These are phyloP conservation scores for Discoglossus pictus DNA, from an alignment of 2,797 vertebrate species.

Conservation along the genomic window DNA sequence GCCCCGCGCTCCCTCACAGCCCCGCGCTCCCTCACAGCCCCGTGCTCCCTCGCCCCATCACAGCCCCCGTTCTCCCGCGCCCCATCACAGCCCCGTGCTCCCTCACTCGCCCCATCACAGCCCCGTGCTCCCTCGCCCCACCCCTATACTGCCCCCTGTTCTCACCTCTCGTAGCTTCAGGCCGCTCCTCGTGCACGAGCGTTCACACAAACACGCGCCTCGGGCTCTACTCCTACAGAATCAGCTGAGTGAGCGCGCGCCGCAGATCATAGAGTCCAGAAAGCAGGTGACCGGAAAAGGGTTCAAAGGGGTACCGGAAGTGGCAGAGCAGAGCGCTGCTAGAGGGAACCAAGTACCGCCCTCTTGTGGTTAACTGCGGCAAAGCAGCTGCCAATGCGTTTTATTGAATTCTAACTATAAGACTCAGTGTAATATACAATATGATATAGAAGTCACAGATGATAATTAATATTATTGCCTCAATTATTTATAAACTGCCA, in stretches of 20 bases:
- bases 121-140: neutral
- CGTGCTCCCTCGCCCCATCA: neutral
- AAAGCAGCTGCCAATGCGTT: neutral
- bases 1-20: too few species aligned
- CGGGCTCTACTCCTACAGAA: neutral
- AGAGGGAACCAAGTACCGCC: neutral
- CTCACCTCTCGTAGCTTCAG: neutral
- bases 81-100: neutral
- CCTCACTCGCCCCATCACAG: too few species aligned
- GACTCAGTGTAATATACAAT: too few species aligned
- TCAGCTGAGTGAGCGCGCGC: neutral
- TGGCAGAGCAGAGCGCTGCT: neutral
- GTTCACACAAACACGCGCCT: neutral
- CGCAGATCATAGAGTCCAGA: too few species aligned
- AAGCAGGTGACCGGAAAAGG: conserved; percentile 3
- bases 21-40: too few species aligned
- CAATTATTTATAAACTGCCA: too few species aligned
- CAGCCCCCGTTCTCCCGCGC: neutral
- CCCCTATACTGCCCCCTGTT: neutral
- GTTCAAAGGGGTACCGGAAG: neutral
- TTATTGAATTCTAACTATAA: too few species aligned
- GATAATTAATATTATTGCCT: too few species aligned
- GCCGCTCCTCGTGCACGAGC: neutral
- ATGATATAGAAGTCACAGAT: too few species aligned
- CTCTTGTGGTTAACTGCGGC: neutral